Evolutionary conservation across 2,113 vertebrate genomes (phyloP), one percentile per base, ranked within the genome.

Genomic region (Forbesichthys agassizii): DNA sequence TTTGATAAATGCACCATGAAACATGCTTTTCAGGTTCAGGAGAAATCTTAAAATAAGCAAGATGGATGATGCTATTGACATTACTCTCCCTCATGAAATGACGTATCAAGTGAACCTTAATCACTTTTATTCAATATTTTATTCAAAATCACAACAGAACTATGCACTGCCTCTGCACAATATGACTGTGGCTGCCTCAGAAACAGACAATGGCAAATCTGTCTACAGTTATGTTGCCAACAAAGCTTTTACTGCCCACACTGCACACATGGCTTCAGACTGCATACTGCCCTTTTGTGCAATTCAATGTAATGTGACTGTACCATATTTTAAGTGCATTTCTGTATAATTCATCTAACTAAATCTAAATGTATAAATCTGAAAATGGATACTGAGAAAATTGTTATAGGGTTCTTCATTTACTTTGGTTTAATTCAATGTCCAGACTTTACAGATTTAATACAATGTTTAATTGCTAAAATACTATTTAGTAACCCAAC

Each of bases 41-140:
- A 8, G 5, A 42, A 62, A 68, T 69, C 4, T 14, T 54, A 64
- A 33, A 63, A 54, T 54, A 14, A 54, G 59, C 16, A 67, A 61
- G 14, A 61, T 65, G 69, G 16, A 49, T 64, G 65, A 54, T 57
- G 69, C 52, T 48, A 14, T 42, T 42, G 36, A 79, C 48, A 60
- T 65, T 47, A 42, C 33, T 36, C 33, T 61, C 11, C 1, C 13
- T 0, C 5, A 65, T 66, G 20, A 33, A 52, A 54, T 65, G 27
- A 14, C 11, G 69, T 33, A 54, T 62, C 48, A 53, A 18, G 63
- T 48, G 9, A 48, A 20, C 13, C n/a, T 71, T 53, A 63, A 33
- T 33, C n/a, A 20, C 67, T 5, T 51, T 49, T 51, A 42, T 48
- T 0, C 33, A 18, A 33, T 27, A 3, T 56, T 8, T 49, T 13